Base-by-base conservation (phyloP, 2,888 invertebrate species). In the Melolontha melolontha region DNA sequence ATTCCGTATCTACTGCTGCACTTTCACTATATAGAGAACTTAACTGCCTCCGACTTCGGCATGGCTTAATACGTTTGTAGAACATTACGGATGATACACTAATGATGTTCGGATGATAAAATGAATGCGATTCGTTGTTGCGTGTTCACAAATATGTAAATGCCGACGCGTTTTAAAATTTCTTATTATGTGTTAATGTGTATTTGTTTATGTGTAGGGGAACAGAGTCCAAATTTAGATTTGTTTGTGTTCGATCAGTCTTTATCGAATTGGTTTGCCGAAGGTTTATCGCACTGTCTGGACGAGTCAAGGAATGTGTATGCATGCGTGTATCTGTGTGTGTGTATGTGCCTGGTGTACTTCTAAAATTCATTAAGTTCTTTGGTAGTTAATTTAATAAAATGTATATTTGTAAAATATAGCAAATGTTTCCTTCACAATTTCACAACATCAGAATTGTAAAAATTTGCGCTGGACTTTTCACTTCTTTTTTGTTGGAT, bases 1-100 rank as follows among this genome's bases (percentile, higher is more conserved):
- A 63, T 51, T 62, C 66, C 41, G 66, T 66, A 59, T 66, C 39
- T 66, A 40, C 66, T 54, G 54, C 54, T 54, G 54, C 64, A 66
- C 66, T 66, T 66, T 66, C 66, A 59, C 66, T 59, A 62, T 17
- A 42, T 29, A 16, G 12, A 59, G 54, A 34, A 44, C 34, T 55
- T 66, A 27, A 7, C 41, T 40, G 55, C 41, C n/a, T 55, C n/a
- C n/a, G 16, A 57, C 42, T 57, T 42, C 27, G 27, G 27, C 55
- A 59, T 34, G 34, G 34, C 47, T 59, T 59, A 34, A 34, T 34
- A 47, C 16, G 27, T 47, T 59, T 34, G 34, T 11, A 44, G 11
- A 59, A 59, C 47, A 47, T 34, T 34, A 10, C 27, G 22, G 27
- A 16, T 47, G 59, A 34, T 59, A 47, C 47, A 10, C 34, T 34